Evolutionary conservation across 2,888 invertebrate species (phyloP).

Genomic region (Chouioia cunea): DNA sequence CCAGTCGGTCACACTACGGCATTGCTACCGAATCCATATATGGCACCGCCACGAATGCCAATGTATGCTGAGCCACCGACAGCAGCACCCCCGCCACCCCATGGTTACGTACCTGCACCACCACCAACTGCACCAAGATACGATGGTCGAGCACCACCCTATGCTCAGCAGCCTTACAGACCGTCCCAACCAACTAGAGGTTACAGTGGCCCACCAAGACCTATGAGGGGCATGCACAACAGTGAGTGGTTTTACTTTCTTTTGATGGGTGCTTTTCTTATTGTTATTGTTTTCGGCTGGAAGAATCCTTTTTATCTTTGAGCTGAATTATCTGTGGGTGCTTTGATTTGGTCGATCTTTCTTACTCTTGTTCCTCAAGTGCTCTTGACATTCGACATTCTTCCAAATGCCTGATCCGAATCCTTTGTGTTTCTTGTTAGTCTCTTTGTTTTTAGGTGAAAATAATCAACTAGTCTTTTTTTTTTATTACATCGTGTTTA

Average conservation of each 20-base stretch:
- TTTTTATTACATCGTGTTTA: too few relatives aligned
- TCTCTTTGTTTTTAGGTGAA: too few relatives aligned
- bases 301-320: too few relatives aligned
- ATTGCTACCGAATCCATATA: slow-evolving; percentile 64
- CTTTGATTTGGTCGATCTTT: too few relatives aligned
- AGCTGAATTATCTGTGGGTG: too few relatives aligned
- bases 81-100: slow-evolving; percentile 58
- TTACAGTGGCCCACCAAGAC: slow-evolving; percentile 64
- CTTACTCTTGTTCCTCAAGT: too few relatives aligned
- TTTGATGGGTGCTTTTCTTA: neutral
- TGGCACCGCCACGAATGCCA: slow-evolving; percentile 61
- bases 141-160: slow-evolving; percentile 47
- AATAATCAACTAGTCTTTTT: too few relatives aligned
- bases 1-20: slow-evolving; percentile 58
- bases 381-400: too few relatives aligned
- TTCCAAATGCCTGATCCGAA: too few relatives aligned
- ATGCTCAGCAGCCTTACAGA: slow-evolving; percentile 60
- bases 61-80: slow-evolving; percentile 61
- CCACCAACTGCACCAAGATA: slow-evolving; percentile 50
- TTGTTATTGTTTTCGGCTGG: neutral
- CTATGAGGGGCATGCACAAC: slow-evolving; percentile 66
- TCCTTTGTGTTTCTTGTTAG: too few relatives aligned
- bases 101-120: slow-evolving; percentile 55
- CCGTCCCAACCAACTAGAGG: slow-evolving; percentile 64
- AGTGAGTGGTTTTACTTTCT: slow-evolving; percentile 54